Evolutionary conservation across 1,140 invertebrate genomes (phyloP), one percentile per base, ranked within the genome.

Genomic region (Psix sp.): DNA sequence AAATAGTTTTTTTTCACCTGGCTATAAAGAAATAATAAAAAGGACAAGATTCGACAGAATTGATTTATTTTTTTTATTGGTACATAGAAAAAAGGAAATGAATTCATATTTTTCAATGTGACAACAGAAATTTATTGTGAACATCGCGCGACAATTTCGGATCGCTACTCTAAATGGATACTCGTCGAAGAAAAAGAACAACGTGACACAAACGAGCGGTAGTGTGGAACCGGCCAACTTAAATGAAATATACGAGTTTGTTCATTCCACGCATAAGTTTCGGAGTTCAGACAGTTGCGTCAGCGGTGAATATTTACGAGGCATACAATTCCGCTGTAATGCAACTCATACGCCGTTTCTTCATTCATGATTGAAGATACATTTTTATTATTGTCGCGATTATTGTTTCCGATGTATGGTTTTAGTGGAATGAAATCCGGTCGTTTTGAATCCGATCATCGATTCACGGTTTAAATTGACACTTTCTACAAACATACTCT

Each of bases 221-320:
- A 35, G 54, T 17, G 54, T 26, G 48, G 48, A 60, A 70, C 49
- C 29, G 51, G 49, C 67, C 33, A 56, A 66, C 62, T 35, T 72
- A 63, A 72, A 72, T 63, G 59, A 72, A 63, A 72, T 63, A 72
- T 72, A 63, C 51, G 57, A 72, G 68, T 72, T 72, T 49, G 59
- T 59, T 72, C 56, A 63, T 63, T 72, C 29, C 36, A 49, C 59
- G 54, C 68, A 59, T 65, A 59, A 73, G 68, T 73, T 65, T 54
- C 45, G 40, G 7, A 7, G 29, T 26, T 9, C 18, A 57, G 68
- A 65, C 59, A 54, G 46, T 57, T 42, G 54, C 40, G 48, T 57
- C 59, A 54, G 54, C 45, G 20, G 15, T 7, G 52, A 54, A 66
- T 73, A 73, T 72, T 65, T 72, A 72, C 46, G 68, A 46, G 59